phyloP scores from a whole-genome alignment of 2,888 invertebrate genomes.

The Hedychridium roseum region DNA sequence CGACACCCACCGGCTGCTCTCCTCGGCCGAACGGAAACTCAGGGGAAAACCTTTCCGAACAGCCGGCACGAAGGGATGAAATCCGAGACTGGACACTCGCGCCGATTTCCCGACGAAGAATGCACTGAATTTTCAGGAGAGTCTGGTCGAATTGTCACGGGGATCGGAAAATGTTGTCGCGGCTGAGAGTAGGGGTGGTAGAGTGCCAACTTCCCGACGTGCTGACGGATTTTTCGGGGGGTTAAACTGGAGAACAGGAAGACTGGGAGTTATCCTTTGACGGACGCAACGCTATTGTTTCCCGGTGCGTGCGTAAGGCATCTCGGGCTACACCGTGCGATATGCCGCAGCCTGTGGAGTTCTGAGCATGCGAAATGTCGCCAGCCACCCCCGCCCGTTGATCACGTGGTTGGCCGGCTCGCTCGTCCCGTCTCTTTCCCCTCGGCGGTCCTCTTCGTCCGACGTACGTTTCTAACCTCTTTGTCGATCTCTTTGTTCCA shows the following conservation, averaged over 20 bases:
- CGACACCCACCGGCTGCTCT: constrained; percentile 10
- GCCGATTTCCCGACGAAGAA: no score
- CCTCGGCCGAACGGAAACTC: not conserved
- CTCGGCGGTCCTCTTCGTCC: not conserved
- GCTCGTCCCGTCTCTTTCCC: not conserved
- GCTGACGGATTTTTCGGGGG: constrained; percentile 3
- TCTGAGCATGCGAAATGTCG: constrained; percentile 63
- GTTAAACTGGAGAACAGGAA: constrained; percentile 10
- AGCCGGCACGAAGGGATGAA: no score
- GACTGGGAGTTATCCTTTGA: no score
- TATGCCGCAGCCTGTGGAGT: constrained; percentile 57
- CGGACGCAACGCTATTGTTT: constrained; percentile 1
- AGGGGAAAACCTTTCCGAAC: not conserved
- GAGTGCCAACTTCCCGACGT: not conserved
- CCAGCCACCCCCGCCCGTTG: constrained; percentile 58
- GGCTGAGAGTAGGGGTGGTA: no score
- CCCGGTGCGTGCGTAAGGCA: not conserved
- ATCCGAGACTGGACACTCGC: no score
- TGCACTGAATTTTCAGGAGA: no score
- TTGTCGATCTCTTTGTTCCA: no score
- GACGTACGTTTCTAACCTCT: constrained; percentile 1
- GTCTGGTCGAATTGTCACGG: no score
- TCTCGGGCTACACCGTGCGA: constrained; percentile 1
- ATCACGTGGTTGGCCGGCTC: constrained; percentile 52
- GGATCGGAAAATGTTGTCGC: no score